A percentile compares a stretch with the other conserved stretches of the same genome.
phyloP scores from a whole-genome alignment of 2,113 vertebrate species.

The Delphinapterus leucas region DNA sequence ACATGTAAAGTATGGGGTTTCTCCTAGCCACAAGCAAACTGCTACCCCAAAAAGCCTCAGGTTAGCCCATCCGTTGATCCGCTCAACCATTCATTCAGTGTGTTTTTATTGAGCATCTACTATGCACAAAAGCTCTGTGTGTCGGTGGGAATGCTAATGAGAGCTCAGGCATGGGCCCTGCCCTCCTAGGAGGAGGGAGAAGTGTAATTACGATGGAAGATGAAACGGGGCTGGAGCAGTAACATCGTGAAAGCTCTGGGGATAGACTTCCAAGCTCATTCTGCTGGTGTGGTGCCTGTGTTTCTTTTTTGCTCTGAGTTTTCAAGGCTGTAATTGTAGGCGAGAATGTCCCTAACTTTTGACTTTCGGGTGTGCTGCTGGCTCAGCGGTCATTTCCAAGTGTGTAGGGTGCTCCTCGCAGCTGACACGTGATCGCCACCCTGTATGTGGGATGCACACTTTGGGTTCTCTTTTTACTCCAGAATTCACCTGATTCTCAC shows the following conservation, averaged over 20 bases:
- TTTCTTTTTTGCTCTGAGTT: not conserved
- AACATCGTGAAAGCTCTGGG: no score
- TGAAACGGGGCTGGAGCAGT: not conserved
- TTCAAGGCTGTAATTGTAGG: not conserved
- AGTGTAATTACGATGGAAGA: not conserved
- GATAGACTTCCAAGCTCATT: not conserved
- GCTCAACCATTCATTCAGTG: not conserved
- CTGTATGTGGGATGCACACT: no score
- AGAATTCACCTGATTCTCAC: fast-evolving
- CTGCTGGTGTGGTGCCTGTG: not conserved
- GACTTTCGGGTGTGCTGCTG: not conserved
- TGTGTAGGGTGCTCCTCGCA: not conserved
- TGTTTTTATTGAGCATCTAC: not conserved
- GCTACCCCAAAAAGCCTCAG: not conserved
- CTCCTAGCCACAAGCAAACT: not conserved
- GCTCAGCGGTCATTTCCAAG: not conserved
- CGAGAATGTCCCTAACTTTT: not conserved
- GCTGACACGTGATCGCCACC: not conserved
- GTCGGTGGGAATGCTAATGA: not conserved
- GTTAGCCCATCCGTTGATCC: fast-evolving
- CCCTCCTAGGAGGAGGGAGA: not conserved
- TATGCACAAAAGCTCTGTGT: not conserved
- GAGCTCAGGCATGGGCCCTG: not conserved
- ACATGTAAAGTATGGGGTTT: not conserved
- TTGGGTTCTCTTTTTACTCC: fast-evolving